Evolutionary conservation across 2,113 vertebrate species (phyloP).

Genomic region (Anoplopoma fimbria): DNA sequence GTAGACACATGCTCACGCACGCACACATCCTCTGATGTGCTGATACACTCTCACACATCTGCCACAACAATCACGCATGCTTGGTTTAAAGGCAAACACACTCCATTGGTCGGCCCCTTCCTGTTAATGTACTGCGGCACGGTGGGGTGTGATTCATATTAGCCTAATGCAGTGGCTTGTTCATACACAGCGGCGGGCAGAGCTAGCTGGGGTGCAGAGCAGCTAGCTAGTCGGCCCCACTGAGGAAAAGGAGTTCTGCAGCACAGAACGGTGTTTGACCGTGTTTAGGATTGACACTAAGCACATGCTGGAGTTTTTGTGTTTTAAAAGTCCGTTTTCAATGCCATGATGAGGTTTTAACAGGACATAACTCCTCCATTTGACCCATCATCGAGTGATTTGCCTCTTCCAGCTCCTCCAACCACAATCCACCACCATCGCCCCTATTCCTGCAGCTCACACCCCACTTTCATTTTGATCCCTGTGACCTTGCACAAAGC

Average conservation of each 20-base stretch:
- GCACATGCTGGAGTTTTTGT: conserved; percentile 10
- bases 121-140: conserved; percentile 69
- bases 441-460: conserved; percentile 14
- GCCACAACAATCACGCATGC: conserved; percentile 65
- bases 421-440: neutral
- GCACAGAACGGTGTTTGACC: conserved; percentile 15
- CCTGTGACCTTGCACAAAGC: conserved; percentile 58
- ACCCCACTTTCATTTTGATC: conserved; percentile 18
- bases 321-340: conserved; percentile 6
- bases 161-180: conserved; percentile 69
- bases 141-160: conserved; percentile 66
- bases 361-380: neutral
- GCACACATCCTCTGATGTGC: conserved; percentile 56
- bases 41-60: conserved; percentile 67
- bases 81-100: conserved; percentile 64
- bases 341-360: conserved; percentile 3
- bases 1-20: conserved; percentile 52
- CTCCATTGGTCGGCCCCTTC: conserved; percentile 52
- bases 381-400: conserved; percentile 10
- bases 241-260: conserved; percentile 6
- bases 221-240: conserved; percentile 23
- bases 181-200: conserved; percentile 30
- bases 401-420: conserved; percentile 15
- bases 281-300: neutral
- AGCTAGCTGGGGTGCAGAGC: conserved; percentile 32